Conservation (phyloP, 2,797 vertebrate species). For the Eidolon dupreanum region DNA sequence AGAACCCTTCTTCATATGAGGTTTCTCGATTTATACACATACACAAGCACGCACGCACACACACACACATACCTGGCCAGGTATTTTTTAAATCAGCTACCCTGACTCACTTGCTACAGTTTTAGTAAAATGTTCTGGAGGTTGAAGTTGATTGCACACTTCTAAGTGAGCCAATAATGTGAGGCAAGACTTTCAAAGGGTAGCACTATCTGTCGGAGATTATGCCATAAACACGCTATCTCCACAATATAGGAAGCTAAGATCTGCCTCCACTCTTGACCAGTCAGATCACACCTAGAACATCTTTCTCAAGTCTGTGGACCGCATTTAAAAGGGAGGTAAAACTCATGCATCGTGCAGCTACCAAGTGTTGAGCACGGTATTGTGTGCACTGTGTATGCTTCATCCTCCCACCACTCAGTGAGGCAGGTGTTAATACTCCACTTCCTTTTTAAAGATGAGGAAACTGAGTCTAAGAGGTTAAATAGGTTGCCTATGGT, state of each 20-base stretch:
- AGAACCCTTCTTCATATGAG: background rate
- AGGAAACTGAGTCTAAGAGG: background rate
- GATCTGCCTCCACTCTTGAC: background rate
- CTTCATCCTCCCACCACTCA: background rate
- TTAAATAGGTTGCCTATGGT: background rate
- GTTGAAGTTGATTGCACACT: conserved; percentile 12
- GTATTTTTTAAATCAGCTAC: background rate
- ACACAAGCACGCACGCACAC: too few relatives aligned
- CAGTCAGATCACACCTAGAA: background rate
- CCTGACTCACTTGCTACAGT: background rate
- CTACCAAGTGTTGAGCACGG: background rate
- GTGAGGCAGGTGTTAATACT: background rate
- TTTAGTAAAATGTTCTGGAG: background rate
- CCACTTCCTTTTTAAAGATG: background rate
- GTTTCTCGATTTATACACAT: background rate
- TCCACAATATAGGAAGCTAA: conserved; percentile 11
- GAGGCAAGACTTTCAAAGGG: conserved; percentile 35
- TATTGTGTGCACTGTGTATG: background rate
- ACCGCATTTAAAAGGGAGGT: background rate
- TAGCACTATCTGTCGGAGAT: conserved; percentile 11
- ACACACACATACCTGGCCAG: background rate
- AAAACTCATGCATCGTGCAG: background rate
- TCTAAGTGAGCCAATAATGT: conserved; percentile 41
- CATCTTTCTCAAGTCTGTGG: background rate
- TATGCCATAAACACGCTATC: conserved; percentile 35